These are phyloP conservation scores for Drosophila picticornis DNA, from an alignment of 2,888 invertebrate species.

Conservation along the genomic window DNA sequence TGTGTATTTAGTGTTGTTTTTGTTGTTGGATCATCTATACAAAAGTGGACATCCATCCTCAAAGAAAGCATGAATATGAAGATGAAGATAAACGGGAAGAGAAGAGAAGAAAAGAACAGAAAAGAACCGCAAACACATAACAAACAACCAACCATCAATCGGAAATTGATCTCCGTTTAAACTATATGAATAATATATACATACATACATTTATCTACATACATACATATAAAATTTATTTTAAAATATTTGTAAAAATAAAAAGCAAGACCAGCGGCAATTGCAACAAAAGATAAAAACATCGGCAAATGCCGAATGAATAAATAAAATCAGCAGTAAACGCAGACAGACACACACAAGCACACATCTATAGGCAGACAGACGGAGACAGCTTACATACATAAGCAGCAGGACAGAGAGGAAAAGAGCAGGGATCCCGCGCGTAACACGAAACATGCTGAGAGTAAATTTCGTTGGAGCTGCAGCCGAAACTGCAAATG, in stretches of 20 bases:
- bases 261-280: conserved; percentile 24
- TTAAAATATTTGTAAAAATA: conserved; percentile 65
- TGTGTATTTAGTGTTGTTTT: conserved; percentile 7
- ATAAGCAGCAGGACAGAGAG: conserved; percentile 5
- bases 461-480: conserved; percentile 28
- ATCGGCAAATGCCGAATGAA: conserved; percentile 28
- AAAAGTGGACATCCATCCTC: not conserved
- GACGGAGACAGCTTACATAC: conserved; percentile 9
- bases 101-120: conserved; percentile 15
- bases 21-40: conserved; percentile 17
- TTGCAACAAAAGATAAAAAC: conserved; percentile 23
- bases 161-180: conserved; percentile 76
- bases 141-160: conserved; percentile 60
- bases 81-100: conserved; percentile 1
- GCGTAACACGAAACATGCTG: conserved; percentile 14
- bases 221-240: conserved; percentile 55
- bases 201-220: conserved; percentile 47
- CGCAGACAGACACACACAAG: conserved; percentile 12
- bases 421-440: conserved; percentile 1
- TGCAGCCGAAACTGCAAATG: conserved; percentile 27
- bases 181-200: conserved; percentile 69
- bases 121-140: conserved; percentile 24
- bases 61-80: not conserved
- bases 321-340: conserved; percentile 26
- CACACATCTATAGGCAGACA: conserved; percentile 14